phyloP scores from a whole-genome alignment of 2,113 vertebrate genomes.

The Nycticebus coucang region DNA sequence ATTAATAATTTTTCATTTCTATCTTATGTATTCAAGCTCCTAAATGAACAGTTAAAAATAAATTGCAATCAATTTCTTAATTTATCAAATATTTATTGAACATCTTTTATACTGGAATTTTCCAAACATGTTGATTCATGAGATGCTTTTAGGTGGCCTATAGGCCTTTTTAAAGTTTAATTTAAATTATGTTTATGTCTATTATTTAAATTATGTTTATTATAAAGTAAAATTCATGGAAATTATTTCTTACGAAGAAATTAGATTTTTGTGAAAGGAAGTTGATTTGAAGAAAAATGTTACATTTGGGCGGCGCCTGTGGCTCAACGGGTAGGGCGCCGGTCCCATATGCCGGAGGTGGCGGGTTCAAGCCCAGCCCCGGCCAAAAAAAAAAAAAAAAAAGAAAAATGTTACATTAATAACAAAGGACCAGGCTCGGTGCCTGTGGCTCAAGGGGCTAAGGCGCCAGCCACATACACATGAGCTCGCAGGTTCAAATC shows the following conservation, averaged over 20 bases:
- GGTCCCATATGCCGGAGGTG: no score
- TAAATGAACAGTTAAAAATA: slow-evolving; percentile 29
- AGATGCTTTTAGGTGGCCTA: not conserved
- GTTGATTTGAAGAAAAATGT: not conserved
- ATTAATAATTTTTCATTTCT: not conserved
- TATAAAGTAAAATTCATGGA: not conserved
- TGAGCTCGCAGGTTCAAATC: no score
- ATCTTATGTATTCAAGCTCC: not conserved
- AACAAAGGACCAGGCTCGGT: not conserved
- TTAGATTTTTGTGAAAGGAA: not conserved
- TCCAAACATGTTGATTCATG: not conserved
- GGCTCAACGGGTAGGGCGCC: no score
- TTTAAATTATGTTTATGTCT: no score
- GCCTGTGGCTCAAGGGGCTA: no score
- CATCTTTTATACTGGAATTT: not conserved
- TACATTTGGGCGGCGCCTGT: not conserved
- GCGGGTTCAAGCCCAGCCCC: no score
- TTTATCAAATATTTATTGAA: slow-evolving; percentile 26
- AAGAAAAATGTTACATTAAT: not conserved
- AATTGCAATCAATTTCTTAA: not conserved
- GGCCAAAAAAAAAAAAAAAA: slow-evolving; percentile 48
- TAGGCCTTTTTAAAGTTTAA: not conserved
- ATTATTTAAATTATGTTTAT: slow-evolving; percentile 5
- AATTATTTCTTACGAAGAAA: slow-evolving; percentile 18
- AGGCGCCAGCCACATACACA: no score